Conservation (phyloP, 2,797 vertebrate species). For the Cirrhinus mrigala region DNA sequence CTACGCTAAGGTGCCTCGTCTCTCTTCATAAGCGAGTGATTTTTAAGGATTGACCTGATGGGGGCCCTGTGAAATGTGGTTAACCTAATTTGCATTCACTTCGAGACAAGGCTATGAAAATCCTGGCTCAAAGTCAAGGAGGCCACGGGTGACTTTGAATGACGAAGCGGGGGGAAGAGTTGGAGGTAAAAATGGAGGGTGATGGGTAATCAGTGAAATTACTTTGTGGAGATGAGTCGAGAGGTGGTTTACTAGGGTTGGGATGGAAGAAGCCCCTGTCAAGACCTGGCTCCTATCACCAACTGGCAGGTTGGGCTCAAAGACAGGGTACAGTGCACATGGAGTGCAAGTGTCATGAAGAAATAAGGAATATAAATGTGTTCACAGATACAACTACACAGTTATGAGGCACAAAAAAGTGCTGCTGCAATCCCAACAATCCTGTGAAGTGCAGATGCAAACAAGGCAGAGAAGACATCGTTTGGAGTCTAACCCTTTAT, state of each 20-base stretch:
- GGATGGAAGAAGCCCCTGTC: not conserved
- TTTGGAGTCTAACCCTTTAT: slow-evolving; percentile 12
- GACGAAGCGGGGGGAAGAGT: not conserved
- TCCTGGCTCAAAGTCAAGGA: slow-evolving; percentile 23
- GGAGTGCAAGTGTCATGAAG: not conserved
- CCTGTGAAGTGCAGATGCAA: slow-evolving; percentile 6
- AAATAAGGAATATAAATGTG: slow-evolving; percentile 1
- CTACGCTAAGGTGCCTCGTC: slow-evolving; percentile 32
- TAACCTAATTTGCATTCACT: slow-evolving; percentile 70
- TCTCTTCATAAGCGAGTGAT: slow-evolving; percentile 60
- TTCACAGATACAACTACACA: not conserved
- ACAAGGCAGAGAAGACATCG: not conserved
- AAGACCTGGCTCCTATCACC: not conserved
- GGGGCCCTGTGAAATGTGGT: slow-evolving; percentile 63
- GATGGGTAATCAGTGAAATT: slow-evolving; percentile 52
- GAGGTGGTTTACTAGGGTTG: not conserved
- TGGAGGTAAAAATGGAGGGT: slow-evolving; percentile 32
- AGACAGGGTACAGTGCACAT: not conserved
- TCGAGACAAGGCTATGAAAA: slow-evolving; percentile 53
- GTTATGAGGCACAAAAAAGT: not conserved
- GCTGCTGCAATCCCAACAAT: slow-evolving; percentile 1
- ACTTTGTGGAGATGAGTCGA: slow-evolving; percentile 12
- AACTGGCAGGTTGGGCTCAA: not conserved
- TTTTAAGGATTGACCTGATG: slow-evolving; percentile 52
- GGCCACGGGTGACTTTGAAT: slow-evolving; percentile 56